Evolutionary conservation across 2,113 vertebrate species (phyloP), one percentile per base, ranked within the genome.

Genomic region (Solenodon paradoxus): DNA sequence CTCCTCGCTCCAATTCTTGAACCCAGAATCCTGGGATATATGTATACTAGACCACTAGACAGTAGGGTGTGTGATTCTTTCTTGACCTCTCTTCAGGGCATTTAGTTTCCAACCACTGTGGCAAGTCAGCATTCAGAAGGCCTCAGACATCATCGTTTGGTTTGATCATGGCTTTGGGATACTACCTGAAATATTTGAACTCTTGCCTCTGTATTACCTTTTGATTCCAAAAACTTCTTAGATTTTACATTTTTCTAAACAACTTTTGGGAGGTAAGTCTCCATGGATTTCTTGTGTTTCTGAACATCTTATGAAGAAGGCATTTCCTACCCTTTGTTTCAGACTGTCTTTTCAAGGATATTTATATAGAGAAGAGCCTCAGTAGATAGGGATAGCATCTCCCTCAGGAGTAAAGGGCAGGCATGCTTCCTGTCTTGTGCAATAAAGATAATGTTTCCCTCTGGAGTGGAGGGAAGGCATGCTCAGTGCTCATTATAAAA

Each of bases 281-380:
- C 30, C 30, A 53, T 5, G 15, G 7, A 7, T 69, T 22, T 89
- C 38, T 45, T 75, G n/a, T 80, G 20, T 77, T 84, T 93, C 30
- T 80, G 12, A 5, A 92, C 28, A 51, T 57, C 47, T 71, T 94
- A 30, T 30, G 53, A 81, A 47, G 1, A n/a, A 94, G 74, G 5
- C 11, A 45, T 30, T 85, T 66, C 45, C 45, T 89, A 19, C 13
- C 61, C 28, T 89, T 92, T 94, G 30, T 38, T 94, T 95, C 13
- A 24, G 4, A 9, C 30, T 66, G 87, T 81, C 83, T 94, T 88
- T 95, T 92, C 20, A n/a, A 86, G 45, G 19, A n/a, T 59, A 47
- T 96, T 95, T 95, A 53, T 89, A 68, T 59, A 88, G 7, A 64
- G 47, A 88, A 88, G 35, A 72, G 28, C 55, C 55, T 82, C 88